Conservation (phyloP, 2,797 vertebrate genomes). For the Novumbra hubbsi region DNA sequence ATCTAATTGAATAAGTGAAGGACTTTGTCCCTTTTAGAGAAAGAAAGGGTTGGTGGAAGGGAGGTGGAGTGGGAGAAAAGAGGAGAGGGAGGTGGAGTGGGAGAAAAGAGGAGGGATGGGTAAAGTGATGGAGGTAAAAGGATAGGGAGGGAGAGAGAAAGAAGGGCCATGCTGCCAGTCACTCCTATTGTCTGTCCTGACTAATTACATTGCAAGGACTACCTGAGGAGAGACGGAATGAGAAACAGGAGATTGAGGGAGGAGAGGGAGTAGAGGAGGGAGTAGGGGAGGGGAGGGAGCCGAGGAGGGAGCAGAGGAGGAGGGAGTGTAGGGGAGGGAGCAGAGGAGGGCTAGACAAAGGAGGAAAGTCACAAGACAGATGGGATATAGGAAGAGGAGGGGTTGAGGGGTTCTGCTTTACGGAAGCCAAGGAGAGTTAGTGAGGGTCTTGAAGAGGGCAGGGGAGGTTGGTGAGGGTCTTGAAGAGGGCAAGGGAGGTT, state of each 20-base stretch:
- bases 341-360: neutral
- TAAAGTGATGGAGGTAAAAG: conserved; percentile 6
- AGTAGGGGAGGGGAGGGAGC: neutral
- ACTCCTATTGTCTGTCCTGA: conserved; percentile 6
- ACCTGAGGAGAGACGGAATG: conserved; percentile 2
- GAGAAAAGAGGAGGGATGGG: neutral
- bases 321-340: conserved; percentile 3
- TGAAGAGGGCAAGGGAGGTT: neutral
- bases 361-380: neutral
- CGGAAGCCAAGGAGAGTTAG: neutral
- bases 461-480: neutral
- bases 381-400: conserved; percentile 21
- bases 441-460: neutral
- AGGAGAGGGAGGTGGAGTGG: neutral
- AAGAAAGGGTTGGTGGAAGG: conserved; percentile 20
- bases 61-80: neutral
- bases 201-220: conserved; percentile 7
- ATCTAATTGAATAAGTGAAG: conserved; percentile 30
- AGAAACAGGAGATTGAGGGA: neutral
- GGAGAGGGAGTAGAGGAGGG: neutral
- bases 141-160: conserved; percentile 8
- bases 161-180: conserved; percentile 13
- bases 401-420: neutral
- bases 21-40: conserved; percentile 33
- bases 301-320: neutral